Percentiles rank a stretch among this genome's conserved stretches.
Evolutionary conservation across 37 sponge, comb jelly and placozoan genomes (phyloP).

Genomic region (Hormiphora californensis): DNA sequence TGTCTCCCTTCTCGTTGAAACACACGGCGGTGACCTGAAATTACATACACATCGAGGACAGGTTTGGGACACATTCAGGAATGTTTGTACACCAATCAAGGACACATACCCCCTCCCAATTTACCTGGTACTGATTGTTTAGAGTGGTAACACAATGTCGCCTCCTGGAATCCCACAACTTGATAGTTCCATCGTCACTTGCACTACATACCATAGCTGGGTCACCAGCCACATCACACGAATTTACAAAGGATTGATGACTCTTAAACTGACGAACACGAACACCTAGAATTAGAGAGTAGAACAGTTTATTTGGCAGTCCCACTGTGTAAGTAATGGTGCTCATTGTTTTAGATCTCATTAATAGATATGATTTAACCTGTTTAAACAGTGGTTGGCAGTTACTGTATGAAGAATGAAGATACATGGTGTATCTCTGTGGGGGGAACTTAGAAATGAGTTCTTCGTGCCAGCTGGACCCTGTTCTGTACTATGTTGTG

Average conservation of each 20-base stretch:
- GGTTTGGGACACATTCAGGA: no score
- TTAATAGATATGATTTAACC: no score
- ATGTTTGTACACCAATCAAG: neutral
- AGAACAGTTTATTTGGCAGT: no score
- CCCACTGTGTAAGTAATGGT: no score
- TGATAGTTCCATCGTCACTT: conserved; percentile 91
- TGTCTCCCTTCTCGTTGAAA: conserved; percentile 76
- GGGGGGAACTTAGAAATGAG: no score
- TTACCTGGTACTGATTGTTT: conserved; percentile 81
- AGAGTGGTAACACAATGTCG: conserved; percentile 63
- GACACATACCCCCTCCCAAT: neutral
- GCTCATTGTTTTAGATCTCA: no score
- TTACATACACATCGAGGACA: no score
- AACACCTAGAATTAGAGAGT: conserved; percentile 34
- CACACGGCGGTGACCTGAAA: conserved; percentile 78
- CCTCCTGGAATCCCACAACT: conserved; percentile 80
- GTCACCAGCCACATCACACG: conserved; percentile 54
- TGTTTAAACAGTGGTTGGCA: no score
- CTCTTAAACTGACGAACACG: conserved; percentile 79
- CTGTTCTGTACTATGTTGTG: no score
- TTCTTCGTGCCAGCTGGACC: no score
- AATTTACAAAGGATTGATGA: conserved; percentile 92
- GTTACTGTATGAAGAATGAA: no score
- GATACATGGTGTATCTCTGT: no score
- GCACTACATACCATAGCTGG: conserved; percentile 67